Base-by-base conservation (phyloP, 64 coral and sea anemone genomes). In the Orbicella faveolata region DNA sequence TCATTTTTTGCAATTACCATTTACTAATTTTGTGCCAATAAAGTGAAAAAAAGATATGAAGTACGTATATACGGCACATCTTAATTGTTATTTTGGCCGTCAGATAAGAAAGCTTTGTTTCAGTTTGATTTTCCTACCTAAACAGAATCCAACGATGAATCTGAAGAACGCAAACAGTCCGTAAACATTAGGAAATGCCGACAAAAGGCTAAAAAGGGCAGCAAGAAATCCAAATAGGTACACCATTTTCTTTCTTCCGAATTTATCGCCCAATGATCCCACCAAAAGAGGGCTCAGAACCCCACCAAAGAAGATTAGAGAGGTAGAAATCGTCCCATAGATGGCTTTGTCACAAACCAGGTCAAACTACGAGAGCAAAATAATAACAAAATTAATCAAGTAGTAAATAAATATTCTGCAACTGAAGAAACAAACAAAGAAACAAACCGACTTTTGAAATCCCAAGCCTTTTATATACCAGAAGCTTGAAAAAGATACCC, bases 111-210 rank as follows among this genome's bases (percentile, higher is more conserved):
- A 48, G 44, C 5, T 48, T 6, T 4, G 44, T 48, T 48, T 48
- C 44, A 48, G 5, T 48, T 48, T 48, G 44, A 48, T 48, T 3
- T 48, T 48, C 90, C 39, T 65, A 92, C 90, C 90, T 16, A 92
- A 87, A 19, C 75, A 73, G 41, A 92, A 59, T 15, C 90, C 90
- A 61, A 92, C 83, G 13, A 92, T 52, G 23, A 92, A 69, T 16
- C 90, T 83, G 78, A 92, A 92, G 14, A 92, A 44, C 39, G 90
- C 90, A 59, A 92, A 92, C 14, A 92, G 68, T 83, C 90, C 87
- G 64, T 92, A 92, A 34, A 25, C 63, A 18, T 61, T 34, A 23
- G 90, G 75, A 25, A 92, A 92, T 7, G 75, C 90, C 48, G 83
- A 77, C 13, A 92, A 36, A 54, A 92, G 83, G 37, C 90, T 86